These are phyloP conservation scores for Petrolisthes manimaculis DNA, from an alignment of 2,888 invertebrate species.

Conservation along the genomic window DNA sequence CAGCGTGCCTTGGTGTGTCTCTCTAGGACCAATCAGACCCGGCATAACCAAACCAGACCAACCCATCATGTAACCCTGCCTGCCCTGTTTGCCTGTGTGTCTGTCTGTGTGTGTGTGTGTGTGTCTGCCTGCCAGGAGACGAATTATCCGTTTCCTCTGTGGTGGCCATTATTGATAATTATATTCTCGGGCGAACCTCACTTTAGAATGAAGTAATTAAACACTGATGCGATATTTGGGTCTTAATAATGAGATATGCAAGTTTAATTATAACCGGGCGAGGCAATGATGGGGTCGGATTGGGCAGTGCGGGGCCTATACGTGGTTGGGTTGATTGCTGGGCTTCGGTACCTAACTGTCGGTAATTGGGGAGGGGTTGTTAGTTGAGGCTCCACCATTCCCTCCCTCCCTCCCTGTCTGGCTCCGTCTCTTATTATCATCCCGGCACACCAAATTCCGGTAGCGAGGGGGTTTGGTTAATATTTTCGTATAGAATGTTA, in stretches of 20 bases:
- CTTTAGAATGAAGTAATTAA: constrained; percentile 43
- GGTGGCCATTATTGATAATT: constrained; percentile 36
- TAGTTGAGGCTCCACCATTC: too few species aligned
- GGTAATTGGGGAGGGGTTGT: not conserved
- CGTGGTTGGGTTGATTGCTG: not conserved
- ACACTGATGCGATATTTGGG: constrained; percentile 31
- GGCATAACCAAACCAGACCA: too few species aligned
- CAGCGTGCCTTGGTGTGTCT: too few species aligned
- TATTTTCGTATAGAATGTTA: too few species aligned
- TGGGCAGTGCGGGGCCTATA: not conserved
- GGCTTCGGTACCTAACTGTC: not conserved
- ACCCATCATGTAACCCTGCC: too few species aligned
- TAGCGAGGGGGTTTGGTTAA: too few species aligned
- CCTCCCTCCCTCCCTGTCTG: too few species aligned
- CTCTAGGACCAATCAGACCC: too few species aligned
- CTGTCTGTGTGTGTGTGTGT: too few species aligned
- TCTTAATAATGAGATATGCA: constrained; percentile 36
- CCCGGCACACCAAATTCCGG: too few species aligned
- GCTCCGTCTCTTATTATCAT: too few species aligned
- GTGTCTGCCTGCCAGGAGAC: not conserved
- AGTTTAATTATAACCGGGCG: constrained; percentile 16
- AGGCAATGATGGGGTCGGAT: not conserved
- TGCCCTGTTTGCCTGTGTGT: too few species aligned
- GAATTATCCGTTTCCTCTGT: not conserved
- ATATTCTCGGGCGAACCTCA: constrained; percentile 24